phyloP scores from a whole-genome alignment of 2,888 invertebrate genomes.

The Sphinx pinastri region DNA sequence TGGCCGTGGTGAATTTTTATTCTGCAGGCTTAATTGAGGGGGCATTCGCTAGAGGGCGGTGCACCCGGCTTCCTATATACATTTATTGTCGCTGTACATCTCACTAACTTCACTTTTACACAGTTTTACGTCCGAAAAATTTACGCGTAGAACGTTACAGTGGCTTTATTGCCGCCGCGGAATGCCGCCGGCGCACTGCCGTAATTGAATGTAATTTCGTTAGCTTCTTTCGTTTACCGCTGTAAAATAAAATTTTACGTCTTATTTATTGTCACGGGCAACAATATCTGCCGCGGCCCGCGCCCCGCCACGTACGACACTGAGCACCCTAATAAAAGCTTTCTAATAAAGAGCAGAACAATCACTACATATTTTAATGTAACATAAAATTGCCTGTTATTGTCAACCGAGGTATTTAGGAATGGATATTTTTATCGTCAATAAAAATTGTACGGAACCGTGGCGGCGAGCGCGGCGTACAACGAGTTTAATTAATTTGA shows the following conservation, averaged over 20 bases:
- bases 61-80: constrained; percentile 69
- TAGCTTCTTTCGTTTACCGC: constrained; percentile 79
- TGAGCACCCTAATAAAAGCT: constrained; percentile 53
- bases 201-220: constrained; percentile 84
- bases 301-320: constrained; percentile 48
- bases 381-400: constrained; percentile 47
- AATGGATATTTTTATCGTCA: constrained; percentile 56
- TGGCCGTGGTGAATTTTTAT: constrained; percentile 68
- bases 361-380: constrained; percentile 56
- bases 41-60: constrained; percentile 31
- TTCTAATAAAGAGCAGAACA: constrained; percentile 56
- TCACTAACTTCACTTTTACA: constrained; percentile 82
- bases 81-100: constrained; percentile 81
- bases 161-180: constrained; percentile 75
- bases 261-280: constrained; percentile 78
- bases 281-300: constrained; percentile 62
- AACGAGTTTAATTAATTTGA: constrained; percentile 67
- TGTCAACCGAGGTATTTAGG: constrained; percentile 43
- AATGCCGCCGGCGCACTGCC: constrained; percentile 71
- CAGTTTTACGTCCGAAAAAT: constrained; percentile 83
- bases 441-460: constrained; percentile 55
- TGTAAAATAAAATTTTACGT: constrained; percentile 83
- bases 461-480: constrained; percentile 46
- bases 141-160: constrained; percentile 74
- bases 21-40: constrained; percentile 73